phyloP scores from a whole-genome alignment of 64 coral and sea anemone genomes.

The Acropora yongei region DNA sequence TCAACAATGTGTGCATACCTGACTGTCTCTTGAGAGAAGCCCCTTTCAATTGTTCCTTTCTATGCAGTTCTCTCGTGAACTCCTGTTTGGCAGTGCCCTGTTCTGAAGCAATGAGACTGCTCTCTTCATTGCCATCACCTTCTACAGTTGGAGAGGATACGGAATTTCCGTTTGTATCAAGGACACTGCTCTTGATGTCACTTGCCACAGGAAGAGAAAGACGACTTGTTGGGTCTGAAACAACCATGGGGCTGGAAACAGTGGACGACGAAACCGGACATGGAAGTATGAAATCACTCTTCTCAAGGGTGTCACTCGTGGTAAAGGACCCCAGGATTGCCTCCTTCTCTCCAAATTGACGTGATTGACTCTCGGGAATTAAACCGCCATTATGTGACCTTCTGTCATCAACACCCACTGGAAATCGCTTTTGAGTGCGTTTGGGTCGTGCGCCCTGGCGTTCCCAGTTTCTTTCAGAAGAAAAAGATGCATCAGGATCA shows the following conservation, averaged over 20 bases:
- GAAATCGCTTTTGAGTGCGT: too few species aligned
- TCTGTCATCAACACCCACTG: neutral
- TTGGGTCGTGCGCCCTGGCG: too few species aligned
- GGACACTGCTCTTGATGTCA: neutral
- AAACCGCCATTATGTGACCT: neutral
- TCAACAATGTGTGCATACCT: too few species aligned
- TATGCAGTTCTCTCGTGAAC: slow-evolving; percentile 30
- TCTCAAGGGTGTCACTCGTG: neutral
- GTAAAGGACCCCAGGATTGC: neutral
- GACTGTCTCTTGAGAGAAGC: too few species aligned
- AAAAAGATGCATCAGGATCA: too few species aligned
- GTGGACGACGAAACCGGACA: neutral
- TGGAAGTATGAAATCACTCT: neutral
- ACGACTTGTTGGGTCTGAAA: too few species aligned
- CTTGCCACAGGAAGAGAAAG: neutral
- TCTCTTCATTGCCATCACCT: neutral
- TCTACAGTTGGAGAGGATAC: neutral
- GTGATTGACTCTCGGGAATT: too few species aligned
- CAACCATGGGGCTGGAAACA: neutral
- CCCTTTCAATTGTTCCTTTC: slow-evolving; percentile 9
- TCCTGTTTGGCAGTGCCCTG: neutral
- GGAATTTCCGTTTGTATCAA: neutral
- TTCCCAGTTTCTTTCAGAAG: too few species aligned
- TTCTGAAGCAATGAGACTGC: neutral
- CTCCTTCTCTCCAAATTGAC: neutral